Conservation (phyloP, 1,140 invertebrate genomes). For the Agrilus planipennis region DNA sequence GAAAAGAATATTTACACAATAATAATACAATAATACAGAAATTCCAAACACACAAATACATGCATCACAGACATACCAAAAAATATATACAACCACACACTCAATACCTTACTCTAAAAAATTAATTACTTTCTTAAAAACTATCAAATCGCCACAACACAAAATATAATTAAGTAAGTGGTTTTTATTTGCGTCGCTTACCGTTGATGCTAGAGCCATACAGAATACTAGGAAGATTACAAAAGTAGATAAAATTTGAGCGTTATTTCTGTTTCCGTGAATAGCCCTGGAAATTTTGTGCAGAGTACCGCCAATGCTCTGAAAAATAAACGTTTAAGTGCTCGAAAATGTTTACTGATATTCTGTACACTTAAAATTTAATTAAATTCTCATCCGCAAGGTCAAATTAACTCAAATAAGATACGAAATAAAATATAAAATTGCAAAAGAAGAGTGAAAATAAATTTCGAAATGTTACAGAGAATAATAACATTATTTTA, state of each 20-base stretch:
- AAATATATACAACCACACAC: too few relatives aligned
- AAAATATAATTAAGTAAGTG: conserved; percentile 1
- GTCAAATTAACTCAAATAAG: conserved; percentile 19
- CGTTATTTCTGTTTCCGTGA: conserved; percentile 57
- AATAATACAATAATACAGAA: too few relatives aligned
- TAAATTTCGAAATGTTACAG: conserved; percentile 5
- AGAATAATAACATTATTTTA: conserved; percentile 19
- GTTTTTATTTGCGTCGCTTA: conserved; percentile 22
- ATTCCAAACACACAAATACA: too few relatives aligned
- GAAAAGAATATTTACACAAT: too few relatives aligned
- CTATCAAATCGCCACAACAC: too few relatives aligned
- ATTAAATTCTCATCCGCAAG: conserved; percentile 23
- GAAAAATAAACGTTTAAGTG: conserved; percentile 7
- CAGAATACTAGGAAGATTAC: conserved; percentile 50
- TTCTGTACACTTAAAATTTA: conserved; percentile 28
- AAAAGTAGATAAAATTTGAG: conserved; percentile 57
- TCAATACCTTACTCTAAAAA: too few relatives aligned
- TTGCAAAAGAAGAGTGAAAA: neutral
- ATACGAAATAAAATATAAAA: conserved; percentile 15
- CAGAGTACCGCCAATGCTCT: conserved; percentile 19
- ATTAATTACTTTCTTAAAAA: too few relatives aligned
- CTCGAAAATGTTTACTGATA: conserved; percentile 18
- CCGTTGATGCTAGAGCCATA: conserved; percentile 39
- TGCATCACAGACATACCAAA: too few relatives aligned
- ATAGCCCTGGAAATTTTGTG: conserved; percentile 33